Evolutionary conservation across 2,113 vertebrate genomes (phyloP).

Genomic region (Trogon melanurus): DNA sequence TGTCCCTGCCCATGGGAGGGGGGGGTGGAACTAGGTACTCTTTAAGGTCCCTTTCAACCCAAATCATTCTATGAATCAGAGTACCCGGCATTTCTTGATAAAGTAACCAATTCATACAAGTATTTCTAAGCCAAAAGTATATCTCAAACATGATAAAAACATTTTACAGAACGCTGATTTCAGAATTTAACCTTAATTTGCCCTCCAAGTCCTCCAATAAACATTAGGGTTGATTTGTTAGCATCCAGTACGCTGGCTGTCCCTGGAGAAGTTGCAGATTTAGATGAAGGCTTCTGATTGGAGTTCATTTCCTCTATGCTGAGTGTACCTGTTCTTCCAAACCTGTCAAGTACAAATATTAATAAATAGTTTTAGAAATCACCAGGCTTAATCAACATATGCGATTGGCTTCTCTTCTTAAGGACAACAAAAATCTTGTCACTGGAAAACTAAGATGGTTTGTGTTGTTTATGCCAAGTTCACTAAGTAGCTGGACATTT

Average conservation of each 20-base stretch:
- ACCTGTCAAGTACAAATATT: slow-evolving; percentile 73
- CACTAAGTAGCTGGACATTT: background rate
- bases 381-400: background rate
- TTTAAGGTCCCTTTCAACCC: no score
- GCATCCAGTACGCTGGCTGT: slow-evolving; percentile 82
- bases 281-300: slow-evolving; percentile 69
- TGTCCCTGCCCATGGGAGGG: no score
- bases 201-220: slow-evolving; percentile 87
- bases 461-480: background rate
- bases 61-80: background rate
- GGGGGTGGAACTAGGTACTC: no score
- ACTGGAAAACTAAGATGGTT: background rate
- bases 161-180: background rate
- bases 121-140: background rate
- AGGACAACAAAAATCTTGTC: background rate
- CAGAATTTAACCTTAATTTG: slow-evolving; percentile 81
- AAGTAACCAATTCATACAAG: background rate
- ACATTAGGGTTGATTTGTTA: slow-evolving; percentile 83
- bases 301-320: slow-evolving; percentile 84
- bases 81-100: background rate
- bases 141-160: background rate
- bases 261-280: slow-evolving; percentile 79
- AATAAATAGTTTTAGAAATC: background rate
- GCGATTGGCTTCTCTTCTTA: background rate
- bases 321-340: slow-evolving; percentile 84